These are phyloP conservation scores for Pelobates cultripes DNA, from an alignment of 2,797 vertebrate genomes.

Conservation along the genomic window DNA sequence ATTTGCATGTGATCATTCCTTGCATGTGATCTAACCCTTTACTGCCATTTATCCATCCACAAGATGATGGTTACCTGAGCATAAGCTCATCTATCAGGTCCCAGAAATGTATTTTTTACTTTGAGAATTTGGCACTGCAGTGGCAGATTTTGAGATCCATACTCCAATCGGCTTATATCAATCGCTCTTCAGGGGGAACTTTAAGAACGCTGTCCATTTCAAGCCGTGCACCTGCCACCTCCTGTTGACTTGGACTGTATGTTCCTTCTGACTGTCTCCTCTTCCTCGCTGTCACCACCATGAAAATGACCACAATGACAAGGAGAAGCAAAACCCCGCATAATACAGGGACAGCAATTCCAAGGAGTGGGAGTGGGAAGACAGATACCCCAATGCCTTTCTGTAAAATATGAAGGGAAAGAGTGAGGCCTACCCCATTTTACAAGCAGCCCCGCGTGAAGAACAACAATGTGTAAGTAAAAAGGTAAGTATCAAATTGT, in stretches of 20 bases:
- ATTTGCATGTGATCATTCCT: too few species aligned
- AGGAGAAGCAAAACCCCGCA: slow-evolving; percentile 86
- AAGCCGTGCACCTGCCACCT: slow-evolving; percentile 91
- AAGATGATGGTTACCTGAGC: not conserved
- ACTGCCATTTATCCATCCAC: not conserved
- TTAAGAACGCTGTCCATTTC: slow-evolving; percentile 98
- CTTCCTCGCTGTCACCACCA: slow-evolving; percentile 89
- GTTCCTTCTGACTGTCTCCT: slow-evolving; percentile 95
- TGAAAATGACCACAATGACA: slow-evolving; percentile 83
- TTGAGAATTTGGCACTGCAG: not conserved
- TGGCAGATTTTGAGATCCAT: not conserved
- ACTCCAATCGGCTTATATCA: slow-evolving; percentile 76
- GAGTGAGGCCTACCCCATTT: slow-evolving; percentile 52
- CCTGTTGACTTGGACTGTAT: slow-evolving; percentile 97
- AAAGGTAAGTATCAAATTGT: too few species aligned
- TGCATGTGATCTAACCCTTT: not conserved
- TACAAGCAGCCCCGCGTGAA: not conserved
- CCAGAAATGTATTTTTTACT: not conserved
- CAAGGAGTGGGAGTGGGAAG: slow-evolving; percentile 84
- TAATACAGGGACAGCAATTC: slow-evolving; percentile 87
- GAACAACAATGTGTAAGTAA: not conserved
- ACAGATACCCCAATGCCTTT: slow-evolving; percentile 76
- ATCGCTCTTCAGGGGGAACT: slow-evolving; percentile 94
- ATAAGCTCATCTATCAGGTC: not conserved
- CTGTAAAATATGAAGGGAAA: slow-evolving; percentile 75